Percentiles rank a stretch among this genome's conserved stretches.
These are phyloP conservation scores for Eriocheir sinensis DNA, from an alignment of 1,140 invertebrate species.

Conservation along the genomic window DNA sequence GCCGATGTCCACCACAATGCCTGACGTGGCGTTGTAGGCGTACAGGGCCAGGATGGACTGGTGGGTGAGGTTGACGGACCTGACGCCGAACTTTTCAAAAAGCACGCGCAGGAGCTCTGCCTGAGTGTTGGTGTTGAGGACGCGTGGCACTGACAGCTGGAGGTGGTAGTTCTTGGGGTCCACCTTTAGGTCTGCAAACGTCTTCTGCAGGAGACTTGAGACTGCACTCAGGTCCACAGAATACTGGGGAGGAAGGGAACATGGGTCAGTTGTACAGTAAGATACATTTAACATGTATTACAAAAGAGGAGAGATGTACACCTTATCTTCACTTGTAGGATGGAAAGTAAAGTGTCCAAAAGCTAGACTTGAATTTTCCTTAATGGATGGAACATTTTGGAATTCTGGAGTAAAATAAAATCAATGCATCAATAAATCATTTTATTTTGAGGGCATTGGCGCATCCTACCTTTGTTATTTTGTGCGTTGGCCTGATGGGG, in stretches of 20 bases:
- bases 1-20: conserved; percentile 86
- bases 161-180: conserved; percentile 82
- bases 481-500: conserved; percentile 83
- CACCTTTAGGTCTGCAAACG: conserved; percentile 83
- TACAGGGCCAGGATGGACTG: conserved; percentile 86
- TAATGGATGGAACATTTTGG: no score
- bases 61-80: conserved; percentile 84
- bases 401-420: no score
- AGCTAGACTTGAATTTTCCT: no score
- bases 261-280: no score
- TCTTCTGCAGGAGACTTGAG: conserved; percentile 82
- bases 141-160: conserved; percentile 83
- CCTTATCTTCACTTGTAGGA: no score
- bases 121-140: conserved; percentile 82
- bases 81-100: conserved; percentile 82
- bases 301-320: no score
- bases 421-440: no score
- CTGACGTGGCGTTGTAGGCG: conserved; percentile 86
- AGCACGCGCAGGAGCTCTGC: conserved; percentile 82
- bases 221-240: conserved; percentile 82
- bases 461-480: conserved; percentile 83
- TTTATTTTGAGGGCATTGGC: no score
- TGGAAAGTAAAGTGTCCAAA: no score
- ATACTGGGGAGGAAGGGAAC: conserved; percentile 82
- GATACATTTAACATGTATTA: no score